Evolutionary conservation across 2,113 vertebrate genomes (phyloP).

Genomic region (Atlantisia rogersi): DNA sequence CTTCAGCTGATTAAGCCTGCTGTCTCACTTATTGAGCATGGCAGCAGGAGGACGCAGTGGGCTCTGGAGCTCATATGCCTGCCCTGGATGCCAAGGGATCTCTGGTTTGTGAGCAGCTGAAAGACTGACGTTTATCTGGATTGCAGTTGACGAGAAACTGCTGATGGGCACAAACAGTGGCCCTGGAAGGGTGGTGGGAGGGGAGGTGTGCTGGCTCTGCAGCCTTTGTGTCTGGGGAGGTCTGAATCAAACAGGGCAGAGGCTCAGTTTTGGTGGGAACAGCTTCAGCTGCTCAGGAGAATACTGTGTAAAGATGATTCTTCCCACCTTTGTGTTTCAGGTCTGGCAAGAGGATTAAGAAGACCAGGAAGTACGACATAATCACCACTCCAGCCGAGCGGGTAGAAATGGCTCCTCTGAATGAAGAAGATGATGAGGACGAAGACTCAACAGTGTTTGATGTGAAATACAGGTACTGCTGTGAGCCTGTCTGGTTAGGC

Average conservation of each 20-base stretch:
- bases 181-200: not conserved
- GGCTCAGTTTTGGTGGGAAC: not conserved
- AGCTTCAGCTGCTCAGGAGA: not conserved
- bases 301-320: not conserved
- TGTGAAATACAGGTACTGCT: conserved; percentile 91
- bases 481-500: not conserved
- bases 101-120: not conserved
- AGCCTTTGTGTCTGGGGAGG: rapidly evolving
- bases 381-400: conserved; percentile 94
- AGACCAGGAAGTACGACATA: conserved; percentile 95
- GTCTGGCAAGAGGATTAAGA: conserved; percentile 88
- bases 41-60: not conserved
- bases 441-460: conserved; percentile 95
- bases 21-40: not conserved
- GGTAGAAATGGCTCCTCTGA: conserved; percentile 96
- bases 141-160: not conserved
- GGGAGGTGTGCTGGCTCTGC: not conserved
- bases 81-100: not conserved
- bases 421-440: conserved; percentile 89
- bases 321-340: conserved; percentile 63
- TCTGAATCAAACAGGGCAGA: not conserved
- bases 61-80: rapidly evolving
- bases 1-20: not conserved
- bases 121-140: not conserved
- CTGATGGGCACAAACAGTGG: not conserved